Percentiles rank a stretch among this genome's conserved stretches.
phyloP scores from a whole-genome alignment of 2,888 invertebrate species.

The Aporophyla lueneburgensis region DNA sequence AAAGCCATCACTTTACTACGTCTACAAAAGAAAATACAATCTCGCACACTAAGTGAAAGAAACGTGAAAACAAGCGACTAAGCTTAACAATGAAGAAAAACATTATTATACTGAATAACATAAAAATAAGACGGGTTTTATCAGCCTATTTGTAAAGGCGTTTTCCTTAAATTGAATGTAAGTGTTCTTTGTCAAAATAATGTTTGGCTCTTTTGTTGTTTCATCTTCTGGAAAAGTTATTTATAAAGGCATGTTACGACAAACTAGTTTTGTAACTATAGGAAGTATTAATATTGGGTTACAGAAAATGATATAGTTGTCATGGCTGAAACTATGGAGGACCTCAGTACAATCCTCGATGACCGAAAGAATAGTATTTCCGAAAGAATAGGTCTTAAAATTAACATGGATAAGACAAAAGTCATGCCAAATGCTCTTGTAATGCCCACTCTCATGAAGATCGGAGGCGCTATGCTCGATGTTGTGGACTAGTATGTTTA shows the following conservation, averaged over 20 bases:
- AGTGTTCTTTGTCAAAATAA: background rate
- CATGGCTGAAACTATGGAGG: no score
- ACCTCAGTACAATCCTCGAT: no score
- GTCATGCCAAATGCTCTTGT: no score
- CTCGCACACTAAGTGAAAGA: conserved; percentile 26
- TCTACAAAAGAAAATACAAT: conserved; percentile 34
- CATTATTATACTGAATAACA: conserved; percentile 1
- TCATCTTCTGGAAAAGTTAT: background rate
- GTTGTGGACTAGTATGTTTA: no score
- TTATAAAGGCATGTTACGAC: background rate
- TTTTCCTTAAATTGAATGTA: conserved; percentile 17
- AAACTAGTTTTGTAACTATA: background rate
- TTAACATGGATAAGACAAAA: no score
- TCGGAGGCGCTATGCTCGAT: no score
- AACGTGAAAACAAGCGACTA: conserved; percentile 21
- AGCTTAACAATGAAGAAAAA: conserved; percentile 19
- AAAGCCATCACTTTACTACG: background rate
- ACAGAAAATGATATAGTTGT: no score
- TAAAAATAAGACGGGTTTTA: conserved; percentile 22
- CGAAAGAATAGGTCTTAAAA: no score
- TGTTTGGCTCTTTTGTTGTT: background rate
- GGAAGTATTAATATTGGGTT: no score
- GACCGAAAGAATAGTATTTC: no score
- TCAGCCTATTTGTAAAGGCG: background rate
- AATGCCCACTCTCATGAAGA: no score